phyloP scores from a whole-genome alignment of 2,113 vertebrate species.

The Panthera leo region DNA sequence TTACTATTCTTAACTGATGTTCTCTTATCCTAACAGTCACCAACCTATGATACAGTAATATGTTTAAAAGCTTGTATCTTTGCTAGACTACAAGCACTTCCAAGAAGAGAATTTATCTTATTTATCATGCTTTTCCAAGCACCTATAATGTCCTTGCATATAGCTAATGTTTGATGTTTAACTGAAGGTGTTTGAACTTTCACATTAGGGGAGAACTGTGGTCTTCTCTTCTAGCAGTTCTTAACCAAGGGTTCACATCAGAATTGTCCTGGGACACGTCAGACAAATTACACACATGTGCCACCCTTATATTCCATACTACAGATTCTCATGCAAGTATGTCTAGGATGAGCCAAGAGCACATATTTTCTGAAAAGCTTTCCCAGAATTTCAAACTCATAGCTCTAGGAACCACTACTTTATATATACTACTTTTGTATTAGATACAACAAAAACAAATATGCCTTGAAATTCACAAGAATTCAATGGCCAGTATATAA shows the following conservation, averaged over 20 bases:
- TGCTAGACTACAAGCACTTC: not conserved
- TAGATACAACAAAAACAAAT: not conserved
- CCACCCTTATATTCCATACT: not conserved
- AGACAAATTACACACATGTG: not conserved
- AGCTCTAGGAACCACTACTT: slow-evolving; percentile 3
- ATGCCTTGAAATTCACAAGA: slow-evolving; percentile 38
- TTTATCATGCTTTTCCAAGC: not conserved
- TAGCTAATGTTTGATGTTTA: not conserved
- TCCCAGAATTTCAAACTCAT: slow-evolving; percentile 29
- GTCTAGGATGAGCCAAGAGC: not conserved
- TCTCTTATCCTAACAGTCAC: not conserved
- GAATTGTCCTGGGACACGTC: not conserved
- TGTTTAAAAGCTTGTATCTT: not conserved
- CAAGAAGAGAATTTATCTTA: not conserved
- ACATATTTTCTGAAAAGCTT: not conserved
- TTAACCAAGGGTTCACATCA: not conserved
- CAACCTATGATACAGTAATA: not conserved
- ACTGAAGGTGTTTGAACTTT: slow-evolving; percentile 7
- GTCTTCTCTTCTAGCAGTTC: not conserved
- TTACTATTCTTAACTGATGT: not conserved
- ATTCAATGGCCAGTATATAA: not conserved
- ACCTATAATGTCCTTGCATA: not conserved
- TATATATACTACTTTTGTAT: not conserved
- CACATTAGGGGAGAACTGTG: not conserved
- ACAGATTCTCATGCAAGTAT: not conserved